Evolutionary conservation across 2,888 invertebrate genomes (phyloP).

Genomic region (Galerucella nymphaeae): DNA sequence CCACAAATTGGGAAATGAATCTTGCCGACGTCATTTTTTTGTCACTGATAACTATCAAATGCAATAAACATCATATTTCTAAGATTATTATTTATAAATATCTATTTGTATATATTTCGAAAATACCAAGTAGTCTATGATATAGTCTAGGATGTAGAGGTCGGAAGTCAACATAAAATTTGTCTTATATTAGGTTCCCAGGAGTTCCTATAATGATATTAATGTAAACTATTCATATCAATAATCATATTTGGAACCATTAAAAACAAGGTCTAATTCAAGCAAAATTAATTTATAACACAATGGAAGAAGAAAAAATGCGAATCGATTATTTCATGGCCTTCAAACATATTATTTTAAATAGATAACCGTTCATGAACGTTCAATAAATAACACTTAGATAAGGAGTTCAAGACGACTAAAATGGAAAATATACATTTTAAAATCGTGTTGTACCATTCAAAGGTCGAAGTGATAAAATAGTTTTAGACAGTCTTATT

Average conservation of each 20-base stretch:
- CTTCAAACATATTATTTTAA: not conserved
- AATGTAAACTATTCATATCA: not conserved
- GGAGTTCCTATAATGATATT: not conserved
- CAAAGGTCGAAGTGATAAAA: not conserved
- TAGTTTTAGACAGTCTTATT: not conserved
- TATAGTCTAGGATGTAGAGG: not conserved
- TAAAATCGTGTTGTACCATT: not conserved
- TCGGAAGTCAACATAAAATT: not conserved
- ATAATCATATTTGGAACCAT: not conserved
- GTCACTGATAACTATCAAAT: no score
- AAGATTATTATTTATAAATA: no score
- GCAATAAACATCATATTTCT: no score
- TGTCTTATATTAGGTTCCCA: not conserved
- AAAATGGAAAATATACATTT: not conserved
- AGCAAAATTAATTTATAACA: conserved; percentile 3
- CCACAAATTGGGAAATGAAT: no score
- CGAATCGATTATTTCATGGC: not conserved
- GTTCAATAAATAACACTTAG: not conserved
- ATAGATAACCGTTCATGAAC: not conserved
- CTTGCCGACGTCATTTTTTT: no score
- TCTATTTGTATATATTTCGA: no score
- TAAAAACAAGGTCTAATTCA: not conserved
- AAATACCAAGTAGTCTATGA: no score
- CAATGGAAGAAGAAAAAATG: not conserved
- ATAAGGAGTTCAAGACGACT: not conserved